Evolutionary conservation across 2,888 invertebrate species (phyloP).

Genomic region (Diogma glabrata): DNA sequence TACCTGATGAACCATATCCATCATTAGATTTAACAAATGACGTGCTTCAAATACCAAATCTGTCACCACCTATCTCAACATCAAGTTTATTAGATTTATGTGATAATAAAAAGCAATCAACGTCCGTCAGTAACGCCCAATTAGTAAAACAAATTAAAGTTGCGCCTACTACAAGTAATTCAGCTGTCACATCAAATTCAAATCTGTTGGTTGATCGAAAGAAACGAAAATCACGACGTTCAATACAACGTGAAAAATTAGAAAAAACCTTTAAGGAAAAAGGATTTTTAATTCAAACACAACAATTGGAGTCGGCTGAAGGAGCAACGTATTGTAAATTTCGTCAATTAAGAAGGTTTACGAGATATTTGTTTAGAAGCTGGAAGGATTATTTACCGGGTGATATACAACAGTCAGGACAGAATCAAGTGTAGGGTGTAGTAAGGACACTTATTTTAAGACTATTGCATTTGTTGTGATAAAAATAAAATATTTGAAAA

Average conservation of each 20-base stretch:
- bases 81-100: too few relatives aligned
- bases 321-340: conserved; percentile 92
- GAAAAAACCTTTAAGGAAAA: conserved; percentile 90
- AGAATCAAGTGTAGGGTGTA: not conserved
- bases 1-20: conserved; percentile 20
- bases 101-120: too few relatives aligned
- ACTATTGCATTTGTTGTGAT: conserved; percentile 8
- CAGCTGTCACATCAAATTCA: conserved; percentile 22
- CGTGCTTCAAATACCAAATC: conserved; percentile 31
- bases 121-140: not conserved
- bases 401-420: conserved; percentile 39
- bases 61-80: conserved; percentile 22
- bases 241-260: conserved; percentile 73
- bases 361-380: conserved; percentile 78
- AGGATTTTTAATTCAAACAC: conserved; percentile 85
- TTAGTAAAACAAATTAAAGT: not conserved
- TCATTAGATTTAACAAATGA: conserved; percentile 33
- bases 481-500: too few relatives aligned
- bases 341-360: conserved; percentile 79
- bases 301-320: conserved; percentile 84
- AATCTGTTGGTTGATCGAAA: conserved; percentile 32
- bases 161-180: conserved; percentile 26
- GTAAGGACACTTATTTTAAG: not conserved
- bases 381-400: conserved; percentile 90
- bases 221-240: conserved; percentile 67